These are phyloP conservation scores for Platypus cylindrus DNA, from an alignment of 2,888 invertebrate species.

Conservation along the genomic window DNA sequence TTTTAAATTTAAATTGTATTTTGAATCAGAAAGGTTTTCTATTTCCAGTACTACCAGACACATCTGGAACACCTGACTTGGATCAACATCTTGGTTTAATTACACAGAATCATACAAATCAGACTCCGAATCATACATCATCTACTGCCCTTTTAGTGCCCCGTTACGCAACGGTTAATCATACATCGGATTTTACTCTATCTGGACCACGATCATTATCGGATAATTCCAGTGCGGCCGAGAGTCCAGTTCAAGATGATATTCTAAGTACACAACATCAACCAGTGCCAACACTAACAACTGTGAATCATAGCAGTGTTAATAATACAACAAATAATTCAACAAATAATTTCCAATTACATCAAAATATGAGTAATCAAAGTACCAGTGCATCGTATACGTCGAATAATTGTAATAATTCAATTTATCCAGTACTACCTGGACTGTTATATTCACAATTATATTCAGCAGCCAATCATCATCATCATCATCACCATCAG, in stretches of 20 bases:
- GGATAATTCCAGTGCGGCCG: slow-evolving; percentile 71
- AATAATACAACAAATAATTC: slow-evolving; percentile 23
- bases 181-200: slow-evolving; percentile 53
- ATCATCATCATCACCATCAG: slow-evolving; percentile 59
- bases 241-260: slow-evolving; percentile 73
- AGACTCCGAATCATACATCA: slow-evolving; percentile 31
- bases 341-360: slow-evolving; percentile 47
- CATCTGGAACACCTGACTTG: slow-evolving; percentile 59
- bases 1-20: no score
- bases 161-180: slow-evolving; percentile 51
- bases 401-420: slow-evolving; percentile 55
- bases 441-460: slow-evolving; percentile 74
- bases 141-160: slow-evolving; percentile 45
- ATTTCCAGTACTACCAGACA: slow-evolving; percentile 66
- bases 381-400: slow-evolving; percentile 36
- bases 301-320: slow-evolving; percentile 39
- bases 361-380: slow-evolving; percentile 35
- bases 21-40: slow-evolving; percentile 14
- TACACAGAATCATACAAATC: slow-evolving; percentile 42
- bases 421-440: slow-evolving; percentile 65
- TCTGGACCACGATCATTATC: slow-evolving; percentile 64
- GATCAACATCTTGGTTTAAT: slow-evolving; percentile 58
- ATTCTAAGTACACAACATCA: slow-evolving; percentile 51
- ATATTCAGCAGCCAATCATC: slow-evolving; percentile 66
- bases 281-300: slow-evolving; percentile 51